A percentile compares a stretch with the other conserved stretches of the same genome.
Conservation (phyloP, 92 coral and sea anemone genomes). For the Siderastrea siderea region DNA sequence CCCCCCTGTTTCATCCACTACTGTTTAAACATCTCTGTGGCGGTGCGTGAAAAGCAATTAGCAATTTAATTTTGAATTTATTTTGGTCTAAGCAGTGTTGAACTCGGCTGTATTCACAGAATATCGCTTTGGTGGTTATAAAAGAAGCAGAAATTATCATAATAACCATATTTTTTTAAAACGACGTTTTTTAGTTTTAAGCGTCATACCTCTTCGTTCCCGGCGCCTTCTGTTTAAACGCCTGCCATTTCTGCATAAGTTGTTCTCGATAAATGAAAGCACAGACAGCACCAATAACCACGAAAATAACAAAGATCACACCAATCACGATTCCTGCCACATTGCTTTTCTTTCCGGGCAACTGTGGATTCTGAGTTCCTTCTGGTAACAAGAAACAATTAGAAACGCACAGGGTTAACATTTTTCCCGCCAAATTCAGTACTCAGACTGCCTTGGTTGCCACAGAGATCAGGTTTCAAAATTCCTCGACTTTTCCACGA, state of each 20-base stretch:
- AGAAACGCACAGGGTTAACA: background rate
- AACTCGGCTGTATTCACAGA: no score
- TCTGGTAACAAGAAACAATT: background rate
- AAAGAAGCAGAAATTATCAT: no score
- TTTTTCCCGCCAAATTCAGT: background rate
- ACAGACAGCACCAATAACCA: slow-evolving; percentile 52
- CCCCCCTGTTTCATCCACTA: background rate
- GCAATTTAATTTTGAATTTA: background rate
- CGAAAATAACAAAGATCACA: slow-evolving; percentile 48
- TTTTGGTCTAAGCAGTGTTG: no score
- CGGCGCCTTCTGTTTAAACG: slow-evolving; percentile 31
- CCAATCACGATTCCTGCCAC: slow-evolving; percentile 74
- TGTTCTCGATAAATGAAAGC: slow-evolving; percentile 66
- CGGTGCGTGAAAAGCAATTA: background rate
- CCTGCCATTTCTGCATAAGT: slow-evolving; percentile 74
- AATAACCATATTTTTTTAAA: background rate
- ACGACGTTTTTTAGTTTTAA: background rate
- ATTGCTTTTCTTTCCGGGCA: slow-evolving; percentile 17
- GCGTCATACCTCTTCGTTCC: slow-evolving; percentile 26
- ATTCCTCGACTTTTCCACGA: background rate
- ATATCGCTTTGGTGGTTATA: no score
- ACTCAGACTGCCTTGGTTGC: no score
- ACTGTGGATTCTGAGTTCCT: slow-evolving; percentile 23
- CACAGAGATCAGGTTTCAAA: no score
- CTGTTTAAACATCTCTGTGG: background rate